Evolutionary conservation across 2,113 vertebrate genomes (phyloP), one percentile per base, ranked within the genome.

Genomic region (Centropus bengalensis): DNA sequence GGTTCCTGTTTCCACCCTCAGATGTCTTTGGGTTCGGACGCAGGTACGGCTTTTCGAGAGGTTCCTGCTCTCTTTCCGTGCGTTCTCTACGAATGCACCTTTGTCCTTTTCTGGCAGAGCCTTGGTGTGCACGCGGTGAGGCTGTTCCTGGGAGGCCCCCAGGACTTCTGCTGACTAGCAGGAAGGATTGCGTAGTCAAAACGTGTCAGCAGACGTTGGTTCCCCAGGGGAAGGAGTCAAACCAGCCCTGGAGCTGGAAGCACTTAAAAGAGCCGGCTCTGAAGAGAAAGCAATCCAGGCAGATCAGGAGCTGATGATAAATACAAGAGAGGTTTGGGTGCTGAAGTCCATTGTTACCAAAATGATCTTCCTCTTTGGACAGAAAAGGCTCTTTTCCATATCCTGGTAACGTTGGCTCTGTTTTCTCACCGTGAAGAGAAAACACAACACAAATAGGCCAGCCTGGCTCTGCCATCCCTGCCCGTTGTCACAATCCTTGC

Each of bases 191-290:
- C 4, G 2, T 75, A 63, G 71, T 86, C 91, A 38, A 74, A 91
- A 77, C 70, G 63, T 32, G 68, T 87, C 75, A 80, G 91, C 58
- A 67, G 87, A 0, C 0, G 89, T 85, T 89, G 42, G 94, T 85
- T 91, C 95, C 89, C 77, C 59, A 5, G 91, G 95, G 93, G 38
- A 87, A 83, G 88, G 49, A 95, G 59, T 88, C 28, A 69, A 70
- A 80, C 75, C 79, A 91, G 78, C 77, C 83, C 73, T 64, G 60
- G 70, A 88, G 73, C 87, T 94, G 93, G 96, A 95, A 95, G 78
- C 64, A 85, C 75, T 94, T 96, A 14, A 83, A 89, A 58, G 71
- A 83, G 63, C 32, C 71, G 40, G n/a, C 60, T 91, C 71, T 74
- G 26, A 82, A 89, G 67, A 62, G 16, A 58, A 51, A 88, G 82